These are phyloP conservation scores for Sebastes steindachneri DNA, from an alignment of 2,797 vertebrate genomes.

Conservation along the genomic window DNA sequence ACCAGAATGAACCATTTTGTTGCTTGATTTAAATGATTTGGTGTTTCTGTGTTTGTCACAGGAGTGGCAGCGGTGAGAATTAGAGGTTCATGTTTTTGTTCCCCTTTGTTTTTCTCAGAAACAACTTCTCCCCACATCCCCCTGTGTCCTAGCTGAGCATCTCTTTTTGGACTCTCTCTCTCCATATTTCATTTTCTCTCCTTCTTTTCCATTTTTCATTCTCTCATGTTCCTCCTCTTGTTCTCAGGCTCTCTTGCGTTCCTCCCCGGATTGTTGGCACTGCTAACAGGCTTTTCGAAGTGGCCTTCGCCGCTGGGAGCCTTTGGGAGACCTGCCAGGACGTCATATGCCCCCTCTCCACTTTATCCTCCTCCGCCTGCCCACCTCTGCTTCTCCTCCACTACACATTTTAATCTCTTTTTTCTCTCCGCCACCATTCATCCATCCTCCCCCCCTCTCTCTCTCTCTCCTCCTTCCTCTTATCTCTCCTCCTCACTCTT, in stretches of 20 bases:
- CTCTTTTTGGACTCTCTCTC: background rate
- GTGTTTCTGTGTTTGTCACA: background rate
- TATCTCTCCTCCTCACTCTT: constrained; percentile 10
- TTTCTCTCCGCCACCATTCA: background rate
- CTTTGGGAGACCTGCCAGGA: constrained; percentile 56
- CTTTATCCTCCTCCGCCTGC: constrained; percentile 42
- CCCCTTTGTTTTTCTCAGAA: background rate
- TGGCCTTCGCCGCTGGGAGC: constrained; percentile 47
- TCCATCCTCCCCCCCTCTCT: constrained; percentile 8
- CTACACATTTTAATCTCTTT: constrained; percentile 37
- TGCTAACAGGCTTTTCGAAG: constrained; percentile 31
- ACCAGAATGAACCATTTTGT: background rate
- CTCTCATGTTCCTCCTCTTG: background rate
- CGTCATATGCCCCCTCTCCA: constrained; percentile 36
- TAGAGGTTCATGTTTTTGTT: background rate
- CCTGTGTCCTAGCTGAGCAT: background rate
- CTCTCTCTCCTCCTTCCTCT: background rate
- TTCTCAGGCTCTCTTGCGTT: background rate
- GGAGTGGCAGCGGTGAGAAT: background rate
- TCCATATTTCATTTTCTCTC: background rate
- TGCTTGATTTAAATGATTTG: background rate
- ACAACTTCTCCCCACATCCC: background rate
- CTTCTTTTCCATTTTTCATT: background rate
- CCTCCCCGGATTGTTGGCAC: constrained; percentile 38
- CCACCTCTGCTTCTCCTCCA: constrained; percentile 27